Evolutionary conservation across 2,797 vertebrate species (phyloP).

Genomic region (Liasis olivaceus): DNA sequence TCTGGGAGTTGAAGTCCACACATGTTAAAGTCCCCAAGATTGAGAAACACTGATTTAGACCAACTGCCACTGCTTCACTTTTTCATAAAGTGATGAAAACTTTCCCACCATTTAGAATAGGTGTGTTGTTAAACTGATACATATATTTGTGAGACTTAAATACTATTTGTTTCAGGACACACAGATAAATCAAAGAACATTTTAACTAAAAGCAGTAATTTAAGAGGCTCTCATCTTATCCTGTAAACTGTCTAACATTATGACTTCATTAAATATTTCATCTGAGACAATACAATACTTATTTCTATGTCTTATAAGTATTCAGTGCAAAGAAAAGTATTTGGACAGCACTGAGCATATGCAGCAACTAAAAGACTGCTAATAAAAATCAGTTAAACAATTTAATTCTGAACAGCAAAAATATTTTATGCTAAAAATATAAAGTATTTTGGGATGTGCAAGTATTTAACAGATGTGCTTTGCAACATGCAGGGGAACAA

Average conservation of each 20-base stretch:
- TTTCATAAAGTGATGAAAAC: constrained; percentile 44
- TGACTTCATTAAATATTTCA: not conserved
- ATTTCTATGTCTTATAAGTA: not conserved
- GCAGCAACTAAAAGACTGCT: not conserved
- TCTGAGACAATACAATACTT: not conserved
- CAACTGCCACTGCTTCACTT: constrained; percentile 57
- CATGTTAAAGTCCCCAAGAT: too few relatives aligned
- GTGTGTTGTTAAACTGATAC: not conserved
- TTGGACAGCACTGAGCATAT: not conserved
- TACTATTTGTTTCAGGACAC: not conserved
- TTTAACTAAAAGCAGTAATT: not conserved
- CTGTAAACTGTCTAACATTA: not conserved
- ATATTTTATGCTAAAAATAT: not conserved
- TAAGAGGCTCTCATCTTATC: not conserved
- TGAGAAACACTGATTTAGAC: constrained; percentile 26
- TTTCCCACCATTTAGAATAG: constrained; percentile 34
- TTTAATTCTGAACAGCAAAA: not conserved
- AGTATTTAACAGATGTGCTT: not conserved
- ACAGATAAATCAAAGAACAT: not conserved
- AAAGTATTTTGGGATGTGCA: not conserved
- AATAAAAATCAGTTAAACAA: not conserved
- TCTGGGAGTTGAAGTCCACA: too few relatives aligned
- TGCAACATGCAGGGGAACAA: not conserved
- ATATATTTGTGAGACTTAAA: not conserved
- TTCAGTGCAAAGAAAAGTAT: not conserved